These are phyloP conservation scores for Cryptosula pallasiana DNA, from an alignment of 2,888 invertebrate genomes.

Conservation along the genomic window DNA sequence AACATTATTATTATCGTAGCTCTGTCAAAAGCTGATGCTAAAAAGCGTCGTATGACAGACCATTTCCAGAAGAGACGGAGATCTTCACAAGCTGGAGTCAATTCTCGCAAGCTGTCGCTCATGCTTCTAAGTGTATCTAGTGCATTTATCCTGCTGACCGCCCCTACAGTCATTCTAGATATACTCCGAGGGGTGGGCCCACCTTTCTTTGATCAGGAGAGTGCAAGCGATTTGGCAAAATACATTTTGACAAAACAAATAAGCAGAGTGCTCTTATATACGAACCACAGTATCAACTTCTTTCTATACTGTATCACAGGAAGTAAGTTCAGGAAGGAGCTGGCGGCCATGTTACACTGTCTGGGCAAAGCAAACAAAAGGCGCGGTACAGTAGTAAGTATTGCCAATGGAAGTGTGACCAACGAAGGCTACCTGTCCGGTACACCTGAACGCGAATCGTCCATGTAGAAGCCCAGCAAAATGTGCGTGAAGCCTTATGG, in stretches of 20 bases:
- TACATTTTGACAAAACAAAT: slow-evolving; percentile 33
- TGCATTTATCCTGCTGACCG: slow-evolving; percentile 36
- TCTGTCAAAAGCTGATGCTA: slow-evolving; percentile 29
- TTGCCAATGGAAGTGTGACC: neutral
- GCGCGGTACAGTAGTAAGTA: neutral
- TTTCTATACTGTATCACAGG: slow-evolving; percentile 42
- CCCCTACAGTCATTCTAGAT: slow-evolving; percentile 37
- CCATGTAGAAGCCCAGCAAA: neutral
- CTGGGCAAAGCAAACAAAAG: neutral
- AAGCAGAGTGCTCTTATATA: slow-evolving; percentile 35
- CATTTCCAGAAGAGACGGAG: neutral
- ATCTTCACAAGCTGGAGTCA: neutral
- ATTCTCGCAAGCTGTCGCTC: slow-evolving; percentile 32
- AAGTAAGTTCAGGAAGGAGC: slow-evolving; percentile 36
- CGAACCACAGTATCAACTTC: slow-evolving; percentile 44
- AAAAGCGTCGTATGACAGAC: slow-evolving; percentile 29
- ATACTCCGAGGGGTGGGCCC: slow-evolving; percentile 34
- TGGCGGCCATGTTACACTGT: slow-evolving; percentile 27
- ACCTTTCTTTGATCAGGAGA: slow-evolving; percentile 29
- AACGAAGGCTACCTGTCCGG: neutral
- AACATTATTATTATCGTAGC: slow-evolving; percentile 38
- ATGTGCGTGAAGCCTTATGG: too few relatives aligned
- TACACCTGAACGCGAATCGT: neutral
- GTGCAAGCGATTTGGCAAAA: slow-evolving; percentile 32
- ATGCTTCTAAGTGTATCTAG: slow-evolving; percentile 38